These are phyloP conservation scores for Rhinolophus ferrumequinum DNA, from an alignment of 2,113 vertebrate species.

Conservation along the genomic window DNA sequence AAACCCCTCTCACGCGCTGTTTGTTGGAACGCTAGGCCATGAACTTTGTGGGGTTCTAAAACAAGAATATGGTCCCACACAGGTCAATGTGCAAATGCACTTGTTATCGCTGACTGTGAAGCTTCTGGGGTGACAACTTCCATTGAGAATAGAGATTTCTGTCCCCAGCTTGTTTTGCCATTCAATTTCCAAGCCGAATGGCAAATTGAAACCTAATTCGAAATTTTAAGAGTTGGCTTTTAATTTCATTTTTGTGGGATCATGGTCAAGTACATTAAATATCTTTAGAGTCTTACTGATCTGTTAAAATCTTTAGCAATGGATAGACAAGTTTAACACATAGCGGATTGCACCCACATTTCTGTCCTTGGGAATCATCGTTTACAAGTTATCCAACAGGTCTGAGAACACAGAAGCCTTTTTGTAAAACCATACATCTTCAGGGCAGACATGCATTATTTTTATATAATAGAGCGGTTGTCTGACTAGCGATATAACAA, in stretches of 20 bases:
- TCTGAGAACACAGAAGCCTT: not conserved
- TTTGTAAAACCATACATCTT: conserved; percentile 37
- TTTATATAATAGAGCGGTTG: conserved; percentile 66
- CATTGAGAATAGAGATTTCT: not conserved
- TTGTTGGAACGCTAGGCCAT: not conserved
- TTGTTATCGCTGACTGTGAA: not conserved
- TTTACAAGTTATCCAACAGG: not conserved
- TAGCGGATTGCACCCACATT: not conserved
- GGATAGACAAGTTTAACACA: not conserved
- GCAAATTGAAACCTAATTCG: not conserved
- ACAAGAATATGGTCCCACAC: not conserved
- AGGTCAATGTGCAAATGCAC: not conserved
- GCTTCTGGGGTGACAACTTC: not conserved
- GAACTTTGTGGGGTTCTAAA: not conserved
- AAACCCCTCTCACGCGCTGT: not conserved
- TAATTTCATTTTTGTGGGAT: conserved; percentile 28
- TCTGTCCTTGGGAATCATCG: not conserved
- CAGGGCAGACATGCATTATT: conserved; percentile 20
- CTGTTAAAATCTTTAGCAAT: conserved; percentile 39
- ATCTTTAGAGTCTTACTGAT: not conserved
- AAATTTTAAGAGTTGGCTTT: not conserved
- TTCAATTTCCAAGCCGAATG: not conserved
- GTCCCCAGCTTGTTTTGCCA: not conserved
- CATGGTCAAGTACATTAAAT: not conserved
- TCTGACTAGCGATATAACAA: conserved; percentile 69